phyloP scores from a whole-genome alignment of 2,888 invertebrate species.

The Mimachlamys varia region DNA sequence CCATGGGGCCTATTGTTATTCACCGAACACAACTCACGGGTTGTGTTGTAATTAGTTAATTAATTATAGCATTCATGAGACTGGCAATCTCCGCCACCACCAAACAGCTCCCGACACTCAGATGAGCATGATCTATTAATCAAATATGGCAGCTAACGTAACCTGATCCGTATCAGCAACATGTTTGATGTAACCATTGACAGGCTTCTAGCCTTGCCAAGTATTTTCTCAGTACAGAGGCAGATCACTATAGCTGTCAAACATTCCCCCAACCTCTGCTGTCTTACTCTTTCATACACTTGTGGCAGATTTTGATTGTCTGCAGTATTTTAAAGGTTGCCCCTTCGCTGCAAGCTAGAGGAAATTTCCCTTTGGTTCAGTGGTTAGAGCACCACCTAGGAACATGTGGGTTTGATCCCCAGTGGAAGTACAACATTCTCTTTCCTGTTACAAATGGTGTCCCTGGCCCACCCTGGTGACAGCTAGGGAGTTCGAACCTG shows the following conservation, averaged over 20 bases:
- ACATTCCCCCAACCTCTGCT: neutral
- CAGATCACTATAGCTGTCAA: neutral
- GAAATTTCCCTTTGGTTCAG: no score
- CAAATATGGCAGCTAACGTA: conserved; percentile 28
- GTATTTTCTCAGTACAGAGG: neutral
- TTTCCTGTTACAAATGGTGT: no score
- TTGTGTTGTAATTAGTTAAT: conserved; percentile 18
- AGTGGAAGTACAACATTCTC: no score
- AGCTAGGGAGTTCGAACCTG: no score
- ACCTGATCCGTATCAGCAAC: conserved; percentile 23
- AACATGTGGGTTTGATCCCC: no score
- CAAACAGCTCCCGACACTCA: neutral
- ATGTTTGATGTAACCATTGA: conserved; percentile 33
- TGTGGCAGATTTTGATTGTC: neutral
- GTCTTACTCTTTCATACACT: neutral
- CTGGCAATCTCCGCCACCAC: neutral
- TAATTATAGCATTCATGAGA: neutral
- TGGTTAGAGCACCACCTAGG: no score
- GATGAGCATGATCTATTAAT: conserved; percentile 2
- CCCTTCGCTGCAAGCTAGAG: no score
- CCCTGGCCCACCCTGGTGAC: no score
- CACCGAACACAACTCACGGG: neutral
- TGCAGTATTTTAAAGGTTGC: no score
- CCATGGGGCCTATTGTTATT: conserved; percentile 16
- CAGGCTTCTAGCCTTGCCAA: neutral